A percentile compares a stretch with the other conserved stretches of the same genome.
Evolutionary conservation across 2,888 invertebrate genomes (phyloP).

Genomic region (Pachliopta kotzebuea): DNA sequence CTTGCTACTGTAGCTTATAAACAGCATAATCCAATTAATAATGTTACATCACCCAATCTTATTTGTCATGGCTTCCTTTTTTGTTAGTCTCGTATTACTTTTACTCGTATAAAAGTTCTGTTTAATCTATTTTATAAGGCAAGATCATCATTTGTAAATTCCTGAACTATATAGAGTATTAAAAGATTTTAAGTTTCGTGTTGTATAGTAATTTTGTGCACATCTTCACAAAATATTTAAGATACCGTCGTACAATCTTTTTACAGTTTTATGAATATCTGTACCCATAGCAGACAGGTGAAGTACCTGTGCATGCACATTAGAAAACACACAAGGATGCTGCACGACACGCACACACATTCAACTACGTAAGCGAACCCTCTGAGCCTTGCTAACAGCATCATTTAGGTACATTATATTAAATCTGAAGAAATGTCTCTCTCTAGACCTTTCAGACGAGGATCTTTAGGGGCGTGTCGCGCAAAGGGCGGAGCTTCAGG

Average conservation of each 20-base stretch:
- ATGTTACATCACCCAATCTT: too few relatives aligned
- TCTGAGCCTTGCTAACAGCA: constrained; percentile 41
- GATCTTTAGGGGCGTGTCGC: constrained; percentile 69
- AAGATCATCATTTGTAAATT: not conserved
- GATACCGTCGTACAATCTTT: not conserved
- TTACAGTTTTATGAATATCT: not conserved
- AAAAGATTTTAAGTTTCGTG: not conserved
- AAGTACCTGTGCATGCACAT: constrained; percentile 14
- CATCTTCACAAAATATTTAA: not conserved
- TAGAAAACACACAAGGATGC: constrained; percentile 15
- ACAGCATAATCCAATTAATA: too few relatives aligned
- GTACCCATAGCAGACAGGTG: constrained; percentile 15
- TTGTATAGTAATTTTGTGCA: not conserved
- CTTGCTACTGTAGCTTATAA: too few relatives aligned
- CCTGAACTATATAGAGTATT: not conserved
- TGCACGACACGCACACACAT: constrained; percentile 19
- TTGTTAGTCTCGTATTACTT: too few relatives aligned
- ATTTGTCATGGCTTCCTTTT: too few relatives aligned
- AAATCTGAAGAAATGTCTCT: constrained; percentile 67
- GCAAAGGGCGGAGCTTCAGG: constrained; percentile 63
- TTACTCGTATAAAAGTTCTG: not conserved
- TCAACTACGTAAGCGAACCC: constrained; percentile 18
- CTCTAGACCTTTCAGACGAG: constrained; percentile 53
- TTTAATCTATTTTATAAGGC: not conserved
- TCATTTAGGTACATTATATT: constrained; percentile 52